Base-by-base conservation (phyloP, 1,140 invertebrate species). In the Papilio glaucus region DNA sequence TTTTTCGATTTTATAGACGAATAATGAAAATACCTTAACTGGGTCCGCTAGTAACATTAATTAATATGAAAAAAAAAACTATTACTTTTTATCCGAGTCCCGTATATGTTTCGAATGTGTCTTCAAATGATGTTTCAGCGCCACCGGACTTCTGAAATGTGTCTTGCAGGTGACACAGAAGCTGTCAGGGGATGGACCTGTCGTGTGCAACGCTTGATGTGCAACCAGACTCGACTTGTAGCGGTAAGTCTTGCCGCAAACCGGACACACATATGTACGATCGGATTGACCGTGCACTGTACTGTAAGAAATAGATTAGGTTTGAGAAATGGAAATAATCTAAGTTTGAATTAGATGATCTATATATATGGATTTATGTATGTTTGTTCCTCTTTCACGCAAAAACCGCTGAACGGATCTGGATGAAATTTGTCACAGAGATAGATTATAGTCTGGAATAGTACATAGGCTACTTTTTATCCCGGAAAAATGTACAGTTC, bases 131-230 rank as follows among this genome's bases (percentile, higher is more conserved):
- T 85, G 75, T 7, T 61, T 71, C 0, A 89, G 72, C 4, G 75
- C 82, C 1, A 67, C 10, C 0, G 60, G n/a, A 0, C 80, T 79
- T 1, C 70, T 39, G 72, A 86, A 90, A 29, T 85, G 83, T 21
- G 70, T 77, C 7, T 77, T 41, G 49, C 89, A 90, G 0, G 26
- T 26, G 0, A 74, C 80, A 75, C 89, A 91, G 77, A 79, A 89
- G 0, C 80, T 68, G 39, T 42, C 39, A 78, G n/a, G 26, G 7
- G 60, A 57, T 12, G 53, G 24, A 18, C 62, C 24, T 5, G 49
- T 15, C 7, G 33, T 37, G 72, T 87, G 85, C 1, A 41, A 71
- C 7, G 65, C 61, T 26, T 33, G 29, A 72, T 91, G 89, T 0
- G 80, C 73, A 0, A 60, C 53, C 1, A 89, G 75, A 0, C 87